Percentiles rank a stretch among this genome's conserved stretches.
phyloP scores from a whole-genome alignment of 2,113 vertebrate genomes.

The Physeter macrocephalus region DNA sequence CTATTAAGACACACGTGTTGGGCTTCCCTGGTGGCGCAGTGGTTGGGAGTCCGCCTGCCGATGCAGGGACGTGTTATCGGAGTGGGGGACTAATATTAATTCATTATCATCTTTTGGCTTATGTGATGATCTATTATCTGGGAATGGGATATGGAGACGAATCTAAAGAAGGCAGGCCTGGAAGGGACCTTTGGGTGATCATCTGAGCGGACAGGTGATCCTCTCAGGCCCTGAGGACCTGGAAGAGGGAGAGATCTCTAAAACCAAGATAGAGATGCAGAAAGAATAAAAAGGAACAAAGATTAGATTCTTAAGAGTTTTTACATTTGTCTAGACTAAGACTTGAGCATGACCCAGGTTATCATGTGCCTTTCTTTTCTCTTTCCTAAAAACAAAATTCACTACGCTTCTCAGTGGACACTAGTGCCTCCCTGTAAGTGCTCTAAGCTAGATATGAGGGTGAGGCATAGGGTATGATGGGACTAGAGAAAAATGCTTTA shows the following conservation, averaged over 20 bases:
- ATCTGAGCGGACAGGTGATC: background rate
- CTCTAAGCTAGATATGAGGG: background rate
- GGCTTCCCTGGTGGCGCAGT: no score
- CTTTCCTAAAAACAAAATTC: background rate
- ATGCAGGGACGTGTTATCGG: rapidly evolving
- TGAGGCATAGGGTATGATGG: background rate
- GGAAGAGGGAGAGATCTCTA: background rate
- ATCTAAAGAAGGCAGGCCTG: background rate
- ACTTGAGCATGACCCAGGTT: background rate
- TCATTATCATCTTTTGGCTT: background rate
- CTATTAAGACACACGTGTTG: background rate
- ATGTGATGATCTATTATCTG: background rate
- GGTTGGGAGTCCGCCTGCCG: no score
- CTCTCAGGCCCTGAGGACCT: background rate
- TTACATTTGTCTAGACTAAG: background rate
- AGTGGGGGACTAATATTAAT: background rate
- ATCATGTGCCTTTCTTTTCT: background rate
- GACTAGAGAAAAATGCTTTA: background rate
- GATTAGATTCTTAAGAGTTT: background rate
- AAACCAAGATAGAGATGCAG: background rate
- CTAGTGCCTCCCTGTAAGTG: background rate
- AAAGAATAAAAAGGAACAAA: background rate
- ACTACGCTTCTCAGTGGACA: background rate
- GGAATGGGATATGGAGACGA: no score
- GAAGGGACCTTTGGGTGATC: background rate